These are phyloP conservation scores for Pangasius larnaudii DNA, from an alignment of 2,797 vertebrate genomes.

Conservation along the genomic window DNA sequence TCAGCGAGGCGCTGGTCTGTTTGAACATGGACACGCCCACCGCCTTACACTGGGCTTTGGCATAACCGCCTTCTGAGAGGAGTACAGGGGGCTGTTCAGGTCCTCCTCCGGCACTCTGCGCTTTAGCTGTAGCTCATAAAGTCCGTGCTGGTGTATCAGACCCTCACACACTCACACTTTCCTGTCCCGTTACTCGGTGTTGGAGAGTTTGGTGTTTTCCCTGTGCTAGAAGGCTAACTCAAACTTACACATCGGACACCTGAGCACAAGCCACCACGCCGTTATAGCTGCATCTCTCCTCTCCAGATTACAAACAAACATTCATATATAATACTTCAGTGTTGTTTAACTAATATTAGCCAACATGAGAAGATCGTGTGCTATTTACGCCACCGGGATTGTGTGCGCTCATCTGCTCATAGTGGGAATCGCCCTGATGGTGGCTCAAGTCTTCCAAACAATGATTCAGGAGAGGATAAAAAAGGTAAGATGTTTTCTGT, in stretches of 20 bases:
- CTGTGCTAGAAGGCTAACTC: neutral
- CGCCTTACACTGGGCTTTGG: constrained; percentile 62
- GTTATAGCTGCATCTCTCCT: neutral
- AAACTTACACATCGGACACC: neutral
- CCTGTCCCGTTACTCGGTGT: neutral
- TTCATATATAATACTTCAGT: neutral
- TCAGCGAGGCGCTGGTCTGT: constrained; percentile 41
- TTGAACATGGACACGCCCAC: constrained; percentile 59
- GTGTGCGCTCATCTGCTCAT: constrained; percentile 80
- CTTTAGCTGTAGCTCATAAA: constrained; percentile 50
- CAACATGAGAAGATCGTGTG: constrained; percentile 78
- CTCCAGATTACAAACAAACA: too few relatives aligned
- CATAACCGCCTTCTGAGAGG: constrained; percentile 61
- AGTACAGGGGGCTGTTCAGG: constrained; percentile 56
- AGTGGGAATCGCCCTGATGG: constrained; percentile 79
- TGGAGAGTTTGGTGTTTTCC: neutral
- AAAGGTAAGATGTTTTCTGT: constrained; percentile 69
- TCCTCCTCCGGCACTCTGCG: constrained; percentile 49
- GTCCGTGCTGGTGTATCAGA: constrained; percentile 56
- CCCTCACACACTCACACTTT: neutral
- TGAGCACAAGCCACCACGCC: neutral
- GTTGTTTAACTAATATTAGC: neutral
- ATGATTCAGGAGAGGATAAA: constrained; percentile 79
- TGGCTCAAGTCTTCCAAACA: constrained; percentile 84
- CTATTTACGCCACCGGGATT: constrained; percentile 82